Evolutionary conservation across 2,888 invertebrate species (phyloP), one percentile per base, ranked within the genome.

Genomic region (Sthenelais limicola): DNA sequence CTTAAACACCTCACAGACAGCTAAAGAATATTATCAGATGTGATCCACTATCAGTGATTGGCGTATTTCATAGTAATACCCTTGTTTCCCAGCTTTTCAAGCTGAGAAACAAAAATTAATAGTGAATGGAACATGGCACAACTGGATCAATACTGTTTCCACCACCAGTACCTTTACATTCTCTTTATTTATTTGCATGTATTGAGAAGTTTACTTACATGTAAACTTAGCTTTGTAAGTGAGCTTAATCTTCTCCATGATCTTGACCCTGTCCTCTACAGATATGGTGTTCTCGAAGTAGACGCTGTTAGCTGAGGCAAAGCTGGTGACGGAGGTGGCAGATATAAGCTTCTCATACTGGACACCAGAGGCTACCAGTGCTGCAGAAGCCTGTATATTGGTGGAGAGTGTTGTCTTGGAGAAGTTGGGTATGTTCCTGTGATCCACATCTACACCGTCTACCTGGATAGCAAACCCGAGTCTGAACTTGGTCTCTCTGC

Each of bases 401-500:
- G 62, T 24, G 24, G 24, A 24, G 3, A 62, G 9, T 1, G 62
- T 38, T 5, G n/a, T 24, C 35, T 12, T n/a, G 24, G 24, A 15
- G 15, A 62, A 7, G 35, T 38, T 62, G 38, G 24, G 24, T 3
- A 62, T 4, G 9, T 38, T 24, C 1, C 62, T 1, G 21, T 38
- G 43, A 43, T 62, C 56, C 12, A 56, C 43, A 43, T 9, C 12
- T 9, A 9, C 43, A 9, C 43, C 43, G 43, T 18, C 12, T 9
- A 15, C 43, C 18, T 9, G 43, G 30, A 56, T 32, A 28, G 32
- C 28, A 24, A 56, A 56, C n/a, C 56, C 32, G 15, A 56, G 33
- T 32, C 35, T 56, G 32, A 56, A 21, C 30, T 56, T 56, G 18
- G 9, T 56, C 30, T 56, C 56, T 21, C 56, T 56, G 26, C n/a